phyloP scores from a whole-genome alignment of 2,113 vertebrate species.

The Menidia beryllina region DNA sequence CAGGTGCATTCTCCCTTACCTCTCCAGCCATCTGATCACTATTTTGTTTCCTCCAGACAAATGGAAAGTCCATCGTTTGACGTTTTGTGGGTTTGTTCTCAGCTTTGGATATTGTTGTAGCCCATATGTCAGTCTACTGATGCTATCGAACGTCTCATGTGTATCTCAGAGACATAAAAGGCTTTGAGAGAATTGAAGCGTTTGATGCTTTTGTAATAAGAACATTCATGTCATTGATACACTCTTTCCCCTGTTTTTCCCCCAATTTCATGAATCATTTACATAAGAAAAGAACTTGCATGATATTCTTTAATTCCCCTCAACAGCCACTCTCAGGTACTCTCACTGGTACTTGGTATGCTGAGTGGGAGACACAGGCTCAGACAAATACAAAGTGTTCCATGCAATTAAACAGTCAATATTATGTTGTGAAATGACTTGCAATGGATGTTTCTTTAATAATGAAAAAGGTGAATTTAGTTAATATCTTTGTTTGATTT shows the following conservation, averaged over 20 bases:
- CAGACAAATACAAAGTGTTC: neutral
- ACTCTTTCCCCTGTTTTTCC: neutral
- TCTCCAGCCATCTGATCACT: neutral
- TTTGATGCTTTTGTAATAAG: too few relatives aligned
- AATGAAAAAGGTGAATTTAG: constrained; percentile 14
- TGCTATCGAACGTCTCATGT: too few relatives aligned
- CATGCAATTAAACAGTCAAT: neutral
- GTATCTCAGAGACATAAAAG: neutral
- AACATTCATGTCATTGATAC: too few relatives aligned
- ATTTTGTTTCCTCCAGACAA: too few relatives aligned
- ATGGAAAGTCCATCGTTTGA: too few relatives aligned
- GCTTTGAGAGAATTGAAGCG: too few relatives aligned
- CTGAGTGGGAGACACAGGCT: neutral
- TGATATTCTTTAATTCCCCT: constrained; percentile 5
- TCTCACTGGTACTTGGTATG: neutral
- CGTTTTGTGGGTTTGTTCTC: too few relatives aligned
- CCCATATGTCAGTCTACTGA: neutral
- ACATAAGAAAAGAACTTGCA: neutral
- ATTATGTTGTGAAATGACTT: neutral
- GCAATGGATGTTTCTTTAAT: constrained; percentile 1
- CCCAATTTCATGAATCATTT: constrained; percentile 7
- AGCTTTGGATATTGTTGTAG: neutral
- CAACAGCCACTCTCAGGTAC: neutral
- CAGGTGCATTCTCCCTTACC: neutral
- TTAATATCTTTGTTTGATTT: constrained; percentile 2